Evolutionary conservation across 2,113 vertebrate species (phyloP).

Genomic region (Pseudonaja textilis): DNA sequence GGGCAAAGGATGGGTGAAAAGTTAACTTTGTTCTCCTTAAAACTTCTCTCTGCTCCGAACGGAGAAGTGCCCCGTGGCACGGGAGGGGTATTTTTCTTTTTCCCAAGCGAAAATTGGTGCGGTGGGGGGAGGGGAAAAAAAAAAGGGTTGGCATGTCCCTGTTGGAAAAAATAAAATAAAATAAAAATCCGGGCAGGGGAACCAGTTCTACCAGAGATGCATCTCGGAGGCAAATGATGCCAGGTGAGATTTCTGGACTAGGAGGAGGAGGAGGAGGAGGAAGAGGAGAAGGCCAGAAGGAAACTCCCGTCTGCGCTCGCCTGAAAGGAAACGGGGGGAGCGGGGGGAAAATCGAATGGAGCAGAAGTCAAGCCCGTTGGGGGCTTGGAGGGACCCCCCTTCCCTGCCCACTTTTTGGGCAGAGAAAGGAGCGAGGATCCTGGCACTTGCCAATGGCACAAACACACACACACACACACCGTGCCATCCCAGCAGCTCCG

Average conservation of each 20-base stretch:
- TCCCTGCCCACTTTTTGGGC: neutral
- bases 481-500: neutral
- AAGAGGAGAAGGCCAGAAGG: neutral
- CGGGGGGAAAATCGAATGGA: rapidly evolving
- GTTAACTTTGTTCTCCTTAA: too few species aligned
- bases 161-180: too few species aligned
- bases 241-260: neutral
- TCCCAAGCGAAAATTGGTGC: neutral
- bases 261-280: neutral
- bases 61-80: neutral
- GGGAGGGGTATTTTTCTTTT: neutral
- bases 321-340: neutral
- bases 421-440: neutral
- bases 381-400: neutral
- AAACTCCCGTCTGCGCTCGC: neutral
- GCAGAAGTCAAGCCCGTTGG: neutral
- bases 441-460: neutral
- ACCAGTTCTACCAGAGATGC: neutral
- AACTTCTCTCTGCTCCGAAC: neutral
- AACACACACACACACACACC: rapidly evolving
- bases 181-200: neutral
- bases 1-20: too few species aligned
- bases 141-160: neutral
- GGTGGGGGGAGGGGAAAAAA: neutral
- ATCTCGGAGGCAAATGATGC: neutral